Percentiles rank a stretch among this genome's conserved stretches.
phyloP scores from a whole-genome alignment of 1,140 invertebrate genomes.

The Drosophila athabasca region DNA sequence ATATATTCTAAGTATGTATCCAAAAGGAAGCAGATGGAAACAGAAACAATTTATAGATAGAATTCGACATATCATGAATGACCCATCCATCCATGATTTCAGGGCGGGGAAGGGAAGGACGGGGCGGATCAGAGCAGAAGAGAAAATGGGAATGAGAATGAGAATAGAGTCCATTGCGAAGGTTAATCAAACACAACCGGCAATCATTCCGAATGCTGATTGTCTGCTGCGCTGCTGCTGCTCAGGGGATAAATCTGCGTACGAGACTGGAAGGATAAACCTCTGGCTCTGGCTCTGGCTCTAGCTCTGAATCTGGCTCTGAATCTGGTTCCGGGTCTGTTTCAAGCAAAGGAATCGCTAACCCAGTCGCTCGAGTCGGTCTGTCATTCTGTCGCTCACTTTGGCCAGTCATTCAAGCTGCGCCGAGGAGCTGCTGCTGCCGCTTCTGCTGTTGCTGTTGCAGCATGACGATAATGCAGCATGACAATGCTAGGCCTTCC shows the following conservation, averaged over 20 bases:
- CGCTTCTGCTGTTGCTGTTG: conserved; percentile 2
- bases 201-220: not conserved
- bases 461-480: conserved; percentile 15
- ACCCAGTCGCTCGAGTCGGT: too few species aligned
- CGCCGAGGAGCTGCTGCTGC: conserved; percentile 8
- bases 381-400: conserved; percentile 5
- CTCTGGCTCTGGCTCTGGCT: too few species aligned
- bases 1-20: too few species aligned
- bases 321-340: not conserved
- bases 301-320: not conserved
- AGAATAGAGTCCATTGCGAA: conserved; percentile 7
- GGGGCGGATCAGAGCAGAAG: not conserved
- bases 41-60: too few species aligned
- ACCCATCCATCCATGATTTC: too few species aligned
- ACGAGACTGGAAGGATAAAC: too few species aligned
- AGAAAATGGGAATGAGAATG: not conserved
- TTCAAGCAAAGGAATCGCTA: too few species aligned
- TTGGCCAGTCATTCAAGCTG: conserved; percentile 42
- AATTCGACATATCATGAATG: too few species aligned
- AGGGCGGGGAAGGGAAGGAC: not conserved
- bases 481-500: conserved; percentile 52
- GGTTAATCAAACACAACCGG: conserved; percentile 44
- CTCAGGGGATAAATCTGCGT: not conserved
- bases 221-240: not conserved
- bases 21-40: too few species aligned